phyloP scores from a whole-genome alignment of 2,888 invertebrate genomes.

The Thymelicus lineola region DNA sequence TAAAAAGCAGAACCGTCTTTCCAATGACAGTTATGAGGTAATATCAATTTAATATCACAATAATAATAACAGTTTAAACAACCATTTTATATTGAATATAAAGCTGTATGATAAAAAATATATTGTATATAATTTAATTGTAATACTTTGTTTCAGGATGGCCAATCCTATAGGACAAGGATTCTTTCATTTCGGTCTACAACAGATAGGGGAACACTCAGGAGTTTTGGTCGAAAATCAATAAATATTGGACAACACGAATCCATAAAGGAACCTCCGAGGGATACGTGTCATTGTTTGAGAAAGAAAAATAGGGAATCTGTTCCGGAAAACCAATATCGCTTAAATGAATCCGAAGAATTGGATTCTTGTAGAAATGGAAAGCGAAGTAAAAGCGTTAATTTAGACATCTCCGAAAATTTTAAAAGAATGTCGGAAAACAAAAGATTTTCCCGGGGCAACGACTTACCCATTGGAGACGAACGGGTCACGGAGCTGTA shows the following conservation, averaged over 20 bases:
- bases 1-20: slow-evolving; percentile 70
- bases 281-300: slow-evolving; percentile 65
- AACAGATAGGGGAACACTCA: slow-evolving; percentile 67
- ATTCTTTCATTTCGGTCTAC: slow-evolving; percentile 76
- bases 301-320: slow-evolving; percentile 55
- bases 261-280: slow-evolving; percentile 57
- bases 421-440: slow-evolving; percentile 50
- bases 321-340: slow-evolving; percentile 61
- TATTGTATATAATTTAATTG: not conserved
- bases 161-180: slow-evolving; percentile 75
- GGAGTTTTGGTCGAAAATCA: slow-evolving; percentile 66
- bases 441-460: slow-evolving; percentile 52
- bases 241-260: slow-evolving; percentile 64
- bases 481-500: slow-evolving; percentile 77
- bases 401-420: slow-evolving; percentile 32
- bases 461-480: slow-evolving; percentile 65
- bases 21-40: slow-evolving; percentile 80
- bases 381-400: slow-evolving; percentile 40
- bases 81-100: too few relatives aligned
- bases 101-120: not conserved
- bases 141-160: slow-evolving; percentile 66
- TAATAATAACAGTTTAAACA: too few relatives aligned
- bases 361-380: slow-evolving; percentile 54
- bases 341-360: slow-evolving; percentile 56
- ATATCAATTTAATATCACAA: slow-evolving; percentile 32